These are phyloP conservation scores for Siniperca knerii DNA, from an alignment of 2,113 vertebrate genomes.

Conservation along the genomic window DNA sequence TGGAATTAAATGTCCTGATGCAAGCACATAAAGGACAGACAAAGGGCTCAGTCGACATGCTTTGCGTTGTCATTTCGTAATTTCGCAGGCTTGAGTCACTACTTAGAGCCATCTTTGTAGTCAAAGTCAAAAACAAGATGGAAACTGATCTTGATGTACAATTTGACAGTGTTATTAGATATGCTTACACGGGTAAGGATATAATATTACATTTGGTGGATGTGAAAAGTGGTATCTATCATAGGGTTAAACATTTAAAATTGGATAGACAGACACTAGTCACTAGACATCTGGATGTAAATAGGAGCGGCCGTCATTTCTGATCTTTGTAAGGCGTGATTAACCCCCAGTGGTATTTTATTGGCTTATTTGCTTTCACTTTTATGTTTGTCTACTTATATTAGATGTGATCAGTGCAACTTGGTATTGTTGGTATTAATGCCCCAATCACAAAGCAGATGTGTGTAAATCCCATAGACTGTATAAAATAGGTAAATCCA, in stretches of 20 bases:
- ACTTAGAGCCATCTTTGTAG: not conserved
- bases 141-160: not conserved
- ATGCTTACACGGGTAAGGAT: not conserved
- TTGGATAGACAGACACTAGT: not conserved
- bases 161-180: not conserved
- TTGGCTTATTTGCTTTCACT: not conserved
- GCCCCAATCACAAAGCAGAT: too few species aligned
- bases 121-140: not conserved
- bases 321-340: not conserved
- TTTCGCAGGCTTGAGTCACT: not conserved
- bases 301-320: too few species aligned
- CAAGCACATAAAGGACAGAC: not conserved
- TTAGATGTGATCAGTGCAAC: not conserved
- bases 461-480: not conserved
- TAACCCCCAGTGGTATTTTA: not conserved
- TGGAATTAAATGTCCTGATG: slow-evolving; percentile 1
- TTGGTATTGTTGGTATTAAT: not conserved
- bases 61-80: not conserved
- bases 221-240: not conserved
- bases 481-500: not conserved
- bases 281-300: not conserved
- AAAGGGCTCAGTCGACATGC: not conserved
- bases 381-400: not conserved
- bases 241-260: not conserved
- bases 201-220: not conserved